Conservation (phyloP, 2,797 vertebrate genomes). For the Cynopterus sphinx region DNA sequence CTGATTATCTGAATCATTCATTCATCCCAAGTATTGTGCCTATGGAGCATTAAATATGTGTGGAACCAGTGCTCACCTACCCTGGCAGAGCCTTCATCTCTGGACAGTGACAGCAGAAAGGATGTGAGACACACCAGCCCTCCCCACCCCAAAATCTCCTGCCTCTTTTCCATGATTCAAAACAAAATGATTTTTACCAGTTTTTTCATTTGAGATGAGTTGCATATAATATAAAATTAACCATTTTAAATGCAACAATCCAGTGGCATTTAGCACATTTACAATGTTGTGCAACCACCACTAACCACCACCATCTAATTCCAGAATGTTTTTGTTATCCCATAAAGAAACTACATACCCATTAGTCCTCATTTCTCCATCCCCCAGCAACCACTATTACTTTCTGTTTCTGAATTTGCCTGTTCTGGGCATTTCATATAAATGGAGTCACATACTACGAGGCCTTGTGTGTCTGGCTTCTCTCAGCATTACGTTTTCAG, state of each 20-base stretch:
- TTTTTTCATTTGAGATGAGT: not conserved
- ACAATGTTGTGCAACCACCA: not conserved
- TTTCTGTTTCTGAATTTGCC: not conserved
- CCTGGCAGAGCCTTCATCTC: not conserved
- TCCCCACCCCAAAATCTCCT: not conserved
- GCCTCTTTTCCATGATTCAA: not conserved
- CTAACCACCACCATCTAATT: not conserved
- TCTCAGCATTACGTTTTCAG: not conserved
- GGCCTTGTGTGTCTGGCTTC: not conserved
- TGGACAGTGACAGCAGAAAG: fast-evolving
- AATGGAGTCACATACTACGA: too few species aligned
- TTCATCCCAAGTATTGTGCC: not conserved
- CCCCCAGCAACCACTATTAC: not conserved
- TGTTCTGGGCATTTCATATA: not conserved
- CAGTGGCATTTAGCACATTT: not conserved
- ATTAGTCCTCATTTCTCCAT: not conserved
- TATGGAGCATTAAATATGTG: fast-evolving
- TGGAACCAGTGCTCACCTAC: not conserved
- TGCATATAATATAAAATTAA: not conserved
- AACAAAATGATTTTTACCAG: not conserved
- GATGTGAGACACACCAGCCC: not conserved
- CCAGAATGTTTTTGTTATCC: not conserved
- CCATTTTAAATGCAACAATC: not conserved
- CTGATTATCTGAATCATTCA: not conserved
- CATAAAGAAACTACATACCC: not conserved